Percentiles rank a stretch among this genome's conserved stretches.
phyloP scores from a whole-genome alignment of 2,797 vertebrate genomes.

The Cephalopachus bancanus region DNA sequence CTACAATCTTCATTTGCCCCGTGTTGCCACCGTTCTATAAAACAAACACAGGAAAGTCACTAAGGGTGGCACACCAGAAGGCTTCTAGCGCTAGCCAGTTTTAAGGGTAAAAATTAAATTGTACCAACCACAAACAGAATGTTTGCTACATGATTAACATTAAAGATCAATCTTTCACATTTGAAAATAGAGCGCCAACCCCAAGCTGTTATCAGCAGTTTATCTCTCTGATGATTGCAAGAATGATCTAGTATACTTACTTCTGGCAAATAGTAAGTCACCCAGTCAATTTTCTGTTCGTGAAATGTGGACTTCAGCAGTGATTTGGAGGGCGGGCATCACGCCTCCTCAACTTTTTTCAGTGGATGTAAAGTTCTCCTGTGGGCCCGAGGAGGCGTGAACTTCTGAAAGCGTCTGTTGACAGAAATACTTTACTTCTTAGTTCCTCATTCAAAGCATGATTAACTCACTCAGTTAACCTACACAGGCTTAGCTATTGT shows the following conservation, averaged over 20 bases:
- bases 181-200: not conserved
- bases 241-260: not conserved
- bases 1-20: rapidly evolving
- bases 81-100: not conserved
- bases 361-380: not conserved
- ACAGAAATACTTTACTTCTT: not conserved
- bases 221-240: not conserved
- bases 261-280: not conserved
- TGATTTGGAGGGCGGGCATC: not conserved
- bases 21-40: not conserved
- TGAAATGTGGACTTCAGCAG: not conserved
- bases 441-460: not conserved
- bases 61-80: not conserved
- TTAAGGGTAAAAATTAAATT: not conserved
- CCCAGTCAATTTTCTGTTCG: not conserved
- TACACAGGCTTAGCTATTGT: not conserved
- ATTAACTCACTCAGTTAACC: conserved; percentile 14
- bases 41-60: not conserved
- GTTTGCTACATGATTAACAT: not conserved
- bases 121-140: not conserved
- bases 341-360: not conserved
- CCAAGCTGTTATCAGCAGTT: not conserved
- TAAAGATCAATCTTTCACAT: not conserved
- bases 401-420: not conserved
- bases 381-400: rapidly evolving